Conservation (phyloP, 2,888 invertebrate species). For the Ophraella communa region DNA sequence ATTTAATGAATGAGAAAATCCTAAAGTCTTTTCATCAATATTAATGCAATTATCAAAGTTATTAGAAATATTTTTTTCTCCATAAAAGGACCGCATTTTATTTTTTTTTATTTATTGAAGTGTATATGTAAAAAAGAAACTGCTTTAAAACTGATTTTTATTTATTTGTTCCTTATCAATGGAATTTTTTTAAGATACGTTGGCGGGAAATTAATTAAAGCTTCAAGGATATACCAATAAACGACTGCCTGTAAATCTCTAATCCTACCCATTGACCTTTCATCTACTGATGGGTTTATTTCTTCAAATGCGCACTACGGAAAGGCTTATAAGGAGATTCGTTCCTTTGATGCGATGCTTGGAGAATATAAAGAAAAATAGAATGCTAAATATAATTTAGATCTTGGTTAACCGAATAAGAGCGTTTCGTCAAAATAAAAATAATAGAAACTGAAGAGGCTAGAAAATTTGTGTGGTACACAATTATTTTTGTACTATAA, state of each 20-base stretch:
- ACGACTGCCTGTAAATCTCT: conserved; percentile 11
- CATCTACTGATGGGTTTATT: conserved; percentile 13
- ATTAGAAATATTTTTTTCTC: conserved; percentile 2
- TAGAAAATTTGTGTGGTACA: no score
- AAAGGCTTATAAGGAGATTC: conserved; percentile 8
- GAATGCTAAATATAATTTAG: background rate
- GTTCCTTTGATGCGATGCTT: conserved; percentile 9
- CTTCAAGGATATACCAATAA: conserved; percentile 15
- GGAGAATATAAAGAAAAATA: background rate
- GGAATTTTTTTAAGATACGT: background rate
- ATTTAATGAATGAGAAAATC: no score
- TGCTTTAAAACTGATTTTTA: no score
- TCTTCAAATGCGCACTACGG: background rate
- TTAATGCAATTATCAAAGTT: conserved; percentile 20
- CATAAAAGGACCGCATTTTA: no score
- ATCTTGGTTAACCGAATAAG: background rate
- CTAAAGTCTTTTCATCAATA: conserved; percentile 22
- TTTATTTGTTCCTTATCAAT: no score
- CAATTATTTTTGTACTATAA: no score
- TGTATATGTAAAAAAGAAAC: no score
- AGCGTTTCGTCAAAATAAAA: background rate
- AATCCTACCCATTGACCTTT: conserved; percentile 17
- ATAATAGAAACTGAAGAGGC: no score
- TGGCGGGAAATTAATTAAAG: conserved; percentile 13
- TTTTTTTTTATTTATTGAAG: no score